These are phyloP conservation scores for Drosophila peninsularis DNA, from an alignment of 2,888 invertebrate species.

Conservation along the genomic window DNA sequence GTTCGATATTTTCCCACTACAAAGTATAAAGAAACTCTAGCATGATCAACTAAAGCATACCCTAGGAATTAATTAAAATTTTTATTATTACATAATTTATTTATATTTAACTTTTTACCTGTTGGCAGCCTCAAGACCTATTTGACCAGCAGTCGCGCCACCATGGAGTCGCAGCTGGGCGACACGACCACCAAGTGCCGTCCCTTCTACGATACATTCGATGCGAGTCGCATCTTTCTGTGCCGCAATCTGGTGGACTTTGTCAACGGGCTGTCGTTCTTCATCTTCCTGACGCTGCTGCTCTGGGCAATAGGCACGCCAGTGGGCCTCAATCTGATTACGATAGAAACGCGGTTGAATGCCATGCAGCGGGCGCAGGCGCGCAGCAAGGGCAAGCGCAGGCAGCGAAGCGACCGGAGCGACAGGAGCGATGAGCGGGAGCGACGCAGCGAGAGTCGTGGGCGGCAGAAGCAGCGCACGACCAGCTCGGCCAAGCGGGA, in stretches of 20 bases:
- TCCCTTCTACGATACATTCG: constrained; percentile 89
- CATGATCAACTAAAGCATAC: neutral
- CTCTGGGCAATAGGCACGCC: constrained; percentile 88
- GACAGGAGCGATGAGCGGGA: constrained; percentile 46
- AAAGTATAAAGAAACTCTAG: too few relatives aligned
- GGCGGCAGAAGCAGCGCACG: constrained; percentile 56
- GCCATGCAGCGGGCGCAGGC: constrained; percentile 62
- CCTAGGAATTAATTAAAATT: neutral
- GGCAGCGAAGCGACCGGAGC: constrained; percentile 48
- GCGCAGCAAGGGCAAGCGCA: constrained; percentile 60
- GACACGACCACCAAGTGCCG: constrained; percentile 89
- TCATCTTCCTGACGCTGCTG: constrained; percentile 86
- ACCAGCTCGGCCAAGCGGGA: constrained; percentile 49
- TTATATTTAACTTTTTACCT: neutral
- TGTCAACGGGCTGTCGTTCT: constrained; percentile 89
- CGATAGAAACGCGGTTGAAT: constrained; percentile 80
- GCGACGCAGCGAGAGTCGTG: constrained; percentile 45
- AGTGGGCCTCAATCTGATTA: constrained; percentile 87
- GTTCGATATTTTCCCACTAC: too few relatives aligned
- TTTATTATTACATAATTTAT: too few relatives aligned
- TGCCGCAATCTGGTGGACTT: constrained; percentile 84
- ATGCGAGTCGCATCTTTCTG: constrained; percentile 87
- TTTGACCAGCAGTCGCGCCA: constrained; percentile 88
- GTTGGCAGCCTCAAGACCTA: constrained; percentile 87
- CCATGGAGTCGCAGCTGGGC: constrained; percentile 87